Base-by-base conservation (phyloP, 2,888 invertebrate genomes). In the Priapulus caudatus region DNA sequence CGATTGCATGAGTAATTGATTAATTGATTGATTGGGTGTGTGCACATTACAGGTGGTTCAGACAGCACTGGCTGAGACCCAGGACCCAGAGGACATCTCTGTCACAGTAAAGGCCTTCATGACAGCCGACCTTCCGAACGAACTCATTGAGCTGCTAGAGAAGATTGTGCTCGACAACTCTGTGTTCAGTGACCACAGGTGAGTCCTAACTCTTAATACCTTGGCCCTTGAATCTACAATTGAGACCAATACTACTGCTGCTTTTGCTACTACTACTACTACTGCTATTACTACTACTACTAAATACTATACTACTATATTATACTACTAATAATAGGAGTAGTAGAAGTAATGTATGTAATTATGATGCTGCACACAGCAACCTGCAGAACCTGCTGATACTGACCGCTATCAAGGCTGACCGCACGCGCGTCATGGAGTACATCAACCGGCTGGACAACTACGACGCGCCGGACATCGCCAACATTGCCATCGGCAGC, bases 391-490 rank as follows among this genome's bases (percentile, higher is more conserved):
- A 72, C 59, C 61, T 72, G 60, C 58, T 72, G 60, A 72, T 72
- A 52, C 60, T 72, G 60, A 72, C 72, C 3, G 72, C 72, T 23
- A 71, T 72, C 57, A 72, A 72, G 56, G 71, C 71, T 46, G 71
- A 72, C 59, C 62, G 67, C 21, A 65, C 69, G 15, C 62, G 71
- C 33, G 72, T 72, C 3, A 72, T 72, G 72, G 72, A 72, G 51
- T 72, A 72, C 61, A 72, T 72, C 59, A 71, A 69, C 57, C 59
- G 71, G 48, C 63, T 72, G 23, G 72, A 72, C 59, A 72, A 72
- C 61, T 72, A 72, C 52, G 72, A 72, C 59, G 72, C 72, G 20
- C 72, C 72, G 1, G 72, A 72, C 59, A 72, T 72, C 49, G 72
- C 72, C 21, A 71, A 72, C 60, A 72, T 72, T 52, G 72, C 71